Conservation (phyloP, 2,797 vertebrate species). For the Phyllotis vaccarum region DNA sequence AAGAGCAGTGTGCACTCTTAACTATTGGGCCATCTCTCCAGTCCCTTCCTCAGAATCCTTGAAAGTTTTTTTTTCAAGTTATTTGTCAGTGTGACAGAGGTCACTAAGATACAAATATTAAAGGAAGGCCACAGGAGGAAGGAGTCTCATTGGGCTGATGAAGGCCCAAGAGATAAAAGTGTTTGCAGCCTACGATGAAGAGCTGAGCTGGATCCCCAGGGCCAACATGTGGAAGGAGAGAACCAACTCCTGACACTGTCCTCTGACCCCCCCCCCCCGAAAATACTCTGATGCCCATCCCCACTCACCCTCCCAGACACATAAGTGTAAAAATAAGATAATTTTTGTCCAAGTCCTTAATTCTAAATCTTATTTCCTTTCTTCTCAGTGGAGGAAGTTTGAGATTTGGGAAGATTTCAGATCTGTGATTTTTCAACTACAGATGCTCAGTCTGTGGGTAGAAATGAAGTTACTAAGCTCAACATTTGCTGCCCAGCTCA, state of each 20-base stretch:
- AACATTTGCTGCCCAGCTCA: background rate
- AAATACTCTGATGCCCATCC: no score
- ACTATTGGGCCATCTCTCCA: background rate
- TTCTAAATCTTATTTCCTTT: background rate
- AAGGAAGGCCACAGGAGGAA: background rate
- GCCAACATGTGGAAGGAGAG: background rate
- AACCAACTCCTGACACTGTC: background rate
- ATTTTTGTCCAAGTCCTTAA: background rate
- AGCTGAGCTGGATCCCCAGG: background rate
- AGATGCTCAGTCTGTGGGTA: background rate
- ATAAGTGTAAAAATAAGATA: background rate
- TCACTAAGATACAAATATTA: background rate
- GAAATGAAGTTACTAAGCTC: background rate
- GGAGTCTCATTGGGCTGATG: background rate
- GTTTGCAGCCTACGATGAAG: background rate
- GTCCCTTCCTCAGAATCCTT: background rate
- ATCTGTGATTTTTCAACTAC: background rate
- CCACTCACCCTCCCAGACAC: no score
- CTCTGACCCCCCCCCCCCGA: no score
- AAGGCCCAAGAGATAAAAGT: background rate
- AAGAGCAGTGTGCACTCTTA: background rate
- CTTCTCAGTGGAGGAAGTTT: background rate
- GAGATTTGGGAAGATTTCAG: background rate
- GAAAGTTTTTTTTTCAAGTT: background rate
- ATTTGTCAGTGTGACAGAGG: background rate